Evolutionary conservation across 2,888 invertebrate species (phyloP).

Genomic region (Gerris lacustris): DNA sequence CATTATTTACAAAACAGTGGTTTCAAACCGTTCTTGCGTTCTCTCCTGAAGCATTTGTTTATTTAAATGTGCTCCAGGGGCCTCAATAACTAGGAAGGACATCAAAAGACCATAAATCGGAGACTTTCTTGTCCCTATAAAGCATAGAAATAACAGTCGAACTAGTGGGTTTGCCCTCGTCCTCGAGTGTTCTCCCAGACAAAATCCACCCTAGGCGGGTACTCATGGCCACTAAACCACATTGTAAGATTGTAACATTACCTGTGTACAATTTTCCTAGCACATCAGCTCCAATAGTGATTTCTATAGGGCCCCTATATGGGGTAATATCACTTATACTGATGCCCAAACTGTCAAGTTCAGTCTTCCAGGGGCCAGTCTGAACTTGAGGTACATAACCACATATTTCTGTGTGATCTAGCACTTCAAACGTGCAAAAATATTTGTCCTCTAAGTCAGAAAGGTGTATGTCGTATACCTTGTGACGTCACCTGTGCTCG

Average conservation of each 20-base stretch:
- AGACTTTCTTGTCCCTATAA: background rate
- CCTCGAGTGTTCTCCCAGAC: conserved; percentile 25
- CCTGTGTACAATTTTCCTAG: conserved; percentile 30
- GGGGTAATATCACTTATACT: conserved; percentile 17
- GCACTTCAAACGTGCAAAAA: background rate
- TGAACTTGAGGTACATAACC: background rate
- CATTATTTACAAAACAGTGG: too few species aligned
- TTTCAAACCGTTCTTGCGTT: too few species aligned
- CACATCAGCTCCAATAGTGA: conserved; percentile 31
- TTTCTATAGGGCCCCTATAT: conserved; percentile 21
- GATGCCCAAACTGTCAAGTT: conserved; percentile 22
- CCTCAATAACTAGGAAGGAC: background rate
- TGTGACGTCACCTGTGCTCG: background rate
- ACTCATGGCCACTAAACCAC: conserved; percentile 31
- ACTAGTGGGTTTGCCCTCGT: background rate
- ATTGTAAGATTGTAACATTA: conserved; percentile 24
- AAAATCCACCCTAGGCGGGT: conserved; percentile 32
- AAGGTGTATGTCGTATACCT: background rate
- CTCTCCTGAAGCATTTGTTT: background rate
- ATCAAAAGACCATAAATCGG: background rate
- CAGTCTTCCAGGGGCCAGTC: conserved; percentile 21
- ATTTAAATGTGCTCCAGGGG: background rate
- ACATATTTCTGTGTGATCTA: background rate
- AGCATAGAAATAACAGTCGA: background rate
- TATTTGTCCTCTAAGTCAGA: background rate